Percentiles rank a stretch among this genome's conserved stretches.
These are phyloP conservation scores for Mystacides longicornis DNA, from an alignment of 2,888 invertebrate genomes.

Conservation along the genomic window DNA sequence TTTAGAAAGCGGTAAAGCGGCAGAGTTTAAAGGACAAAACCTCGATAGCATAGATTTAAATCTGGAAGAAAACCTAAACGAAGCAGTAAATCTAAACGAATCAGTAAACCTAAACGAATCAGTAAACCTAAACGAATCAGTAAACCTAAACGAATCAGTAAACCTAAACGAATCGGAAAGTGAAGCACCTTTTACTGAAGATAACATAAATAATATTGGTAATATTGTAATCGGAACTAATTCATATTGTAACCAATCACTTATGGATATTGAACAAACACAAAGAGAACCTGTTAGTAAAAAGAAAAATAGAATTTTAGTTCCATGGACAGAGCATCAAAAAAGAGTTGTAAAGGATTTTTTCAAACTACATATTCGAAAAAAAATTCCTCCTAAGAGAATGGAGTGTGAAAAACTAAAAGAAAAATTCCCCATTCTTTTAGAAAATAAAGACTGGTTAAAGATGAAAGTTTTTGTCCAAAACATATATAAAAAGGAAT, in stretches of 20 bases:
- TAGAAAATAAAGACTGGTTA: background rate
- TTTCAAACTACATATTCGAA: background rate
- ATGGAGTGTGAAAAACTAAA: background rate
- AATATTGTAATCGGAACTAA: no score
- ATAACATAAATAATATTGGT: no score
- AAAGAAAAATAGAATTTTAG: background rate
- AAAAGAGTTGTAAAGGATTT: background rate
- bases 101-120: no score
- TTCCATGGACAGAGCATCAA: background rate
- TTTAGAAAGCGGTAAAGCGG: background rate
- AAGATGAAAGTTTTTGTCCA: no score
- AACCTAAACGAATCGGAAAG: no score
- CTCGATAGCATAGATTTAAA: background rate
- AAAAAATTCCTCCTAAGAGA: background rate
- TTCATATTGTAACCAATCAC: no score
- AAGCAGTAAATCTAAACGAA: background rate
- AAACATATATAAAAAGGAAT: no score
- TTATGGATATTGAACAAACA: background rate
- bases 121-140: no score
- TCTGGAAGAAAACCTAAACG: slow-evolving; percentile 2
- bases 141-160: no score
- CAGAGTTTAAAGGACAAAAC: background rate
- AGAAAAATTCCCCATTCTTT: background rate
- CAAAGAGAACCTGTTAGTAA: background rate
- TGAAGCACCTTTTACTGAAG: background rate